A percentile compares a stretch with the other conserved stretches of the same genome.
phyloP scores from a whole-genome alignment of 1,140 invertebrate species.

The Panagrolaimus sp. region DNA sequence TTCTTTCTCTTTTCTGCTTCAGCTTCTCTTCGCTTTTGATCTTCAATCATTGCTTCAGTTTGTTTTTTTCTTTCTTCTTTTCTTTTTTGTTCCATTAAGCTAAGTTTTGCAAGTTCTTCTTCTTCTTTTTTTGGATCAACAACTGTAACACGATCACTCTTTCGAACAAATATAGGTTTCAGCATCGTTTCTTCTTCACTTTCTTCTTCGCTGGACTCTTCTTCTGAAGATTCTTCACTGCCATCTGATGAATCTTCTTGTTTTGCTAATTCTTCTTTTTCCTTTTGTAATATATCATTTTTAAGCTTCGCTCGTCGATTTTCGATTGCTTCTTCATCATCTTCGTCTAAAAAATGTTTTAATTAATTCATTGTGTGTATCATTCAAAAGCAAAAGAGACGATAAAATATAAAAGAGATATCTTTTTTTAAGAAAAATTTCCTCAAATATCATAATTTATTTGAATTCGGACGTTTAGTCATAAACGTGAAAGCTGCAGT shows the following conservation, averaged over 20 bases:
- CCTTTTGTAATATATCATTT: constrained; percentile 68
- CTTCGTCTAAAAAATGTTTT: constrained; percentile 62
- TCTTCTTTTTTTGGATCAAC: constrained; percentile 85
- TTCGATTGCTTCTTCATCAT: constrained; percentile 78
- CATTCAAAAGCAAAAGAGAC: too few relatives aligned
- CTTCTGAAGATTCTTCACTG: constrained; percentile 72
- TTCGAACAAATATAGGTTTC: constrained; percentile 79
- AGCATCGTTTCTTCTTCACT: constrained; percentile 76
- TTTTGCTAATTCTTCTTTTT: constrained; percentile 63
- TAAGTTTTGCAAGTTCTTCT: constrained; percentile 64
- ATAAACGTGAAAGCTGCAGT: too few relatives aligned
- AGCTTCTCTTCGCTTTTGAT: constrained; percentile 67
- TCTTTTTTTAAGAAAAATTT: too few relatives aligned
- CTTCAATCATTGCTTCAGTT: constrained; percentile 77
- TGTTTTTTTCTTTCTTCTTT: constrained; percentile 76
- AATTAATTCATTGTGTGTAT: too few relatives aligned
- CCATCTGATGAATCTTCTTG: constrained; percentile 69
- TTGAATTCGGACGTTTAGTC: too few relatives aligned
- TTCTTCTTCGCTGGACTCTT: constrained; percentile 67
- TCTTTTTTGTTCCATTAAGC: constrained; percentile 71
- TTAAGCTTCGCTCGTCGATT: constrained; percentile 70
- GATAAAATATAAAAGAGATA: too few relatives aligned
- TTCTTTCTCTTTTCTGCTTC: constrained; percentile 67
- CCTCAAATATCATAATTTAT: constrained; percentile 3
- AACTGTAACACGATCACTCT: constrained; percentile 83